Conservation (phyloP, 2,797 vertebrate species). For the Nasua narica region DNA sequence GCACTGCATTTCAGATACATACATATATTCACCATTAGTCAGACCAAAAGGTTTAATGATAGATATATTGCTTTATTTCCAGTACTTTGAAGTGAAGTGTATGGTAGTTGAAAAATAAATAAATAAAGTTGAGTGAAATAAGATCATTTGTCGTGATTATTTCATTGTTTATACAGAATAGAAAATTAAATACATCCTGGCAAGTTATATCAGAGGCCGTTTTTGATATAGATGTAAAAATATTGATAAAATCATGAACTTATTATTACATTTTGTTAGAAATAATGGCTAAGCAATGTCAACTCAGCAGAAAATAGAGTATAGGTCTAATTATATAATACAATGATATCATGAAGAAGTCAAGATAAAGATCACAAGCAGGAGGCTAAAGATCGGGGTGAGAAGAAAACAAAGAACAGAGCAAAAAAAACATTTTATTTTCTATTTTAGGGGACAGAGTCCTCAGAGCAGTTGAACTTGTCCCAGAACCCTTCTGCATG, state of each 20-base stretch:
- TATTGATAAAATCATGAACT: neutral
- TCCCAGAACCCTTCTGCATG: neutral
- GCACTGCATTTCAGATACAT: neutral
- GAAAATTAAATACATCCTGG: neutral
- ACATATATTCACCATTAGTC: neutral
- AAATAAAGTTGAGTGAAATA: neutral
- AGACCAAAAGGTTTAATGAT: neutral
- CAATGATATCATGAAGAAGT: neutral
- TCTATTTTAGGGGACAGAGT: neutral
- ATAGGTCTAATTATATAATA: neutral
- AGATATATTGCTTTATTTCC: neutral
- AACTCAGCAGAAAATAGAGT: neutral
- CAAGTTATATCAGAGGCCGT: neutral
- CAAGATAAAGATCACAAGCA: neutral
- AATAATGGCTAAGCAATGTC: neutral
- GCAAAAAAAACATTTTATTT: neutral
- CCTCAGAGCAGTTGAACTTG: neutral
- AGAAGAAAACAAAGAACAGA: neutral
- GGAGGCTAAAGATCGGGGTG: neutral
- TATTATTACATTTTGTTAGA: neutral
- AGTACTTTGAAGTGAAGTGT: neutral
- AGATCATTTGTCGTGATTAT: neutral
- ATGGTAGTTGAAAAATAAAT: neutral
- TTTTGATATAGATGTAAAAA: neutral
- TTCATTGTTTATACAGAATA: neutral